phyloP scores from a whole-genome alignment of 1,140 invertebrate species.

The Leptestheria dahalacensis region DNA sequence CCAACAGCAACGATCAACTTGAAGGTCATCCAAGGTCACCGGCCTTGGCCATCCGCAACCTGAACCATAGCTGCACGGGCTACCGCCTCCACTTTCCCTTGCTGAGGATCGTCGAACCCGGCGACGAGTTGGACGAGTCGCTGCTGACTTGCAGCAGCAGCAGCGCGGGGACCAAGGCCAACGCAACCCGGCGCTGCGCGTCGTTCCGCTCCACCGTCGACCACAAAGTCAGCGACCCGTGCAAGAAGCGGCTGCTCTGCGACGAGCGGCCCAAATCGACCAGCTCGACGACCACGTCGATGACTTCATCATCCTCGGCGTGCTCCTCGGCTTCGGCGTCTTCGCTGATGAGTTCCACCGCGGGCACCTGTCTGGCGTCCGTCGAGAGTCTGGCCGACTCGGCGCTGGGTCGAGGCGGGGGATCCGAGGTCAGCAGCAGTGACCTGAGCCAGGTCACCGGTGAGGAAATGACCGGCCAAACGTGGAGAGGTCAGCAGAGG shows the following conservation, averaged over 20 bases:
- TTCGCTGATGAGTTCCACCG: conserved; percentile 9
- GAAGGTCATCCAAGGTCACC: conserved; percentile 9
- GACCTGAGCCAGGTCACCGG: not conserved
- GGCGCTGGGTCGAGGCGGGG: not conserved
- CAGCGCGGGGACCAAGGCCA: not conserved
- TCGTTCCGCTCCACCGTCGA: conserved; percentile 1
- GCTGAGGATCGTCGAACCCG: conserved; percentile 10
- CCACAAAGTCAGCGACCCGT: conserved; percentile 9
- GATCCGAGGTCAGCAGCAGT: not conserved
- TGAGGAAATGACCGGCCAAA: not conserved
- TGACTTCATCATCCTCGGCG: conserved; percentile 10
- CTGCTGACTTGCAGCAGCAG: conserved; percentile 11
- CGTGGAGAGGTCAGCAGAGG: not conserved
- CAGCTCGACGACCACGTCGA: conserved; percentile 18
- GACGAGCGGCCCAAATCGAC: conserved; percentile 24
- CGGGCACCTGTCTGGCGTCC: conserved; percentile 54
- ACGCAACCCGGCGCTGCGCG: not conserved
- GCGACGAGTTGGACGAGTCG: conserved; percentile 10
- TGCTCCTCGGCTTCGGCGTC: conserved; percentile 11
- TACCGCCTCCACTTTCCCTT: conserved; percentile 7
- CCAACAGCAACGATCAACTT: not conserved
- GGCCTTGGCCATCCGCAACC: conserved; percentile 1
- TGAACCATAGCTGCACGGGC: not conserved
- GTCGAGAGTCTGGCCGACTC: conserved; percentile 52
- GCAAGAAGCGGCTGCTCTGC: too few species aligned